Base-by-base conservation (phyloP, 2,888 invertebrate genomes). In the Tinea semifulvella region DNA sequence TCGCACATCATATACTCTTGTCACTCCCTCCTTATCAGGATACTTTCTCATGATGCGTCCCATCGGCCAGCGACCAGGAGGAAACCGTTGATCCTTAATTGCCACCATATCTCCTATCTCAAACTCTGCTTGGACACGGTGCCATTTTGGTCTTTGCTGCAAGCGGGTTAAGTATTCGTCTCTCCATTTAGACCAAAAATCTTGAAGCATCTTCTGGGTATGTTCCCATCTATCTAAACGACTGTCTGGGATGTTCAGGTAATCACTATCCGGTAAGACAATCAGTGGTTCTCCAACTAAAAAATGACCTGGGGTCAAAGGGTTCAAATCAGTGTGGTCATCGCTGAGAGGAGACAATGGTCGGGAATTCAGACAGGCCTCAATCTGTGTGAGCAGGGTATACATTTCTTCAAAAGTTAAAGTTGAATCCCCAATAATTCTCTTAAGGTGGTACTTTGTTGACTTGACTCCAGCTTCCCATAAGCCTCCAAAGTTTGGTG, bases 381-480 rank as follows among this genome's bases (percentile, higher is more conserved):
- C 49, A 3, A 53, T 38, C 31, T 53, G 49, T 8, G 45, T 22
- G n/a, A 53, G 26, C 0, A 52, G 31, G 3, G 52, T 53, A 2
- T 49, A 31, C 16, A 52, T 1, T 28, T 51, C 51, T 27, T 53
- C 51, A 40, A 35, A 52, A 1, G 52, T 52, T 1, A 53, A 44
- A n/a, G 44, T 48, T 6, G 19, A 17, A 14, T 16, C 26, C 3
- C 48, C 48, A 2, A 53, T 20, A 3, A 47, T 43, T 44, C 46
- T 46, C 28, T 43, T 51, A n/a, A 56, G 36, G 27, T 54, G 50
- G 2, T 43, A 40, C 45, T 56, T 56, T 0, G 52, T 40, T 2
- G 53, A 54, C 28, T 50, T 50, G 1, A 52, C 49, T n/a, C 49
- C 51, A 1, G 52, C 50, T 31, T 55, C 54, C 52, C 53, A 55